phyloP scores from a whole-genome alignment of 2,888 invertebrate genomes.

The Mongoloraphidia duomilia region DNA sequence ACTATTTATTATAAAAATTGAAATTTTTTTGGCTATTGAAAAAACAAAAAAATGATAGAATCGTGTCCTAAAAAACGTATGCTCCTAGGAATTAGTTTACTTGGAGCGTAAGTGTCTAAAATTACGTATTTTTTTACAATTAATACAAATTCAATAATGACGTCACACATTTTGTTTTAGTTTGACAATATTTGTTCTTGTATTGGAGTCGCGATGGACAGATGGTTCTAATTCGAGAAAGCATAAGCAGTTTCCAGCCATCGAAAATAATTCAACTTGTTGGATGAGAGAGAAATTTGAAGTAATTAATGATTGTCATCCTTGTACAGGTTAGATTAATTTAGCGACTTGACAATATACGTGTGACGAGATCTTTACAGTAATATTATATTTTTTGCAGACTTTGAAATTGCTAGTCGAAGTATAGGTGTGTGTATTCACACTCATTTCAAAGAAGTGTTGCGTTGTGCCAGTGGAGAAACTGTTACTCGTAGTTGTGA shows the following conservation, averaged over 20 bases:
- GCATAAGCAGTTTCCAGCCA: slow-evolving; percentile 46
- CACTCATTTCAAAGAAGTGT: slow-evolving; percentile 69
- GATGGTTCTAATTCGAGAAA: slow-evolving; percentile 33
- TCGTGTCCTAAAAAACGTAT: slow-evolving; percentile 73
- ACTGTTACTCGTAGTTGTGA: slow-evolving; percentile 76
- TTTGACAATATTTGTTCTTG: slow-evolving; percentile 64
- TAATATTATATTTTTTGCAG: slow-evolving; percentile 29
- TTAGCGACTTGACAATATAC: neutral
- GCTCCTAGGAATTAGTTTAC: slow-evolving; percentile 58
- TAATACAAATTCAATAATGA: slow-evolving; percentile 7
- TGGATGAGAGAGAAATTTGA: slow-evolving; percentile 57
- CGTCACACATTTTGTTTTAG: slow-evolving; percentile 34
- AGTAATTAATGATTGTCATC: slow-evolving; percentile 64
- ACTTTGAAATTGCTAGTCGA: slow-evolving; percentile 69
- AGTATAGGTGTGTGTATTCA: slow-evolving; percentile 70
- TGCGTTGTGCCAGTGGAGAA: slow-evolving; percentile 69
- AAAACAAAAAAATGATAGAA: slow-evolving; percentile 51
- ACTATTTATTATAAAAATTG: no score
- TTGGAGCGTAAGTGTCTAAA: slow-evolving; percentile 51
- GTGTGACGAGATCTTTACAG: neutral
- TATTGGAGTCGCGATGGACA: slow-evolving; percentile 65
- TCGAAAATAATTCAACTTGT: slow-evolving; percentile 68
- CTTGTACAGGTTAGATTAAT: slow-evolving; percentile 51
- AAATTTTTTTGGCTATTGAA: no score
- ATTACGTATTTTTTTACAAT: slow-evolving; percentile 2